Evolutionary conservation across 2,797 vertebrate genomes (phyloP).

Genomic region (Coendou prehensilis): DNA sequence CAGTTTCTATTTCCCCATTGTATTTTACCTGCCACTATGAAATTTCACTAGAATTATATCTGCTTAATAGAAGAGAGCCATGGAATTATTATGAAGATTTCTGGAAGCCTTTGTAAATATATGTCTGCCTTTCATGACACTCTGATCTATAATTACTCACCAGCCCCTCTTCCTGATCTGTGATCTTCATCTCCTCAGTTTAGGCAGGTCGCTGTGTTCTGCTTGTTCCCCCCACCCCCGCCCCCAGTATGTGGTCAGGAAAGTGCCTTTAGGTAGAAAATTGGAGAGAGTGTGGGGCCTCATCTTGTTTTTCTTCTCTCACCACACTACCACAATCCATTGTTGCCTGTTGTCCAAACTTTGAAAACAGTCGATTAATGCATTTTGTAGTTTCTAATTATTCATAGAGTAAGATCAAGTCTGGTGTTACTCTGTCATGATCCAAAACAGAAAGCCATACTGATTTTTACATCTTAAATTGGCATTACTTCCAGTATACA

Average conservation of each 20-base stretch:
- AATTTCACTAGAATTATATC: conserved; percentile 7
- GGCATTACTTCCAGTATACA: background rate
- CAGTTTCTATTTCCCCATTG: background rate
- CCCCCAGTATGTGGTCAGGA: background rate
- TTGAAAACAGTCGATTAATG: conserved; percentile 16
- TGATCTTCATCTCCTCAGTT: background rate
- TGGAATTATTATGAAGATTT: background rate
- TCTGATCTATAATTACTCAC: background rate
- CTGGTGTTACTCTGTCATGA: background rate
- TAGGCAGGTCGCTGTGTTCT: background rate
- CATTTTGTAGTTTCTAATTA: background rate
- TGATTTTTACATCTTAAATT: background rate
- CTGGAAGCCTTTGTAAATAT: background rate
- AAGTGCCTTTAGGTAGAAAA: background rate
- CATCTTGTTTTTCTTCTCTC: background rate
- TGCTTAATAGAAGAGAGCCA: background rate
- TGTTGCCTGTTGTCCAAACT: background rate
- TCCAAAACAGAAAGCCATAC: background rate
- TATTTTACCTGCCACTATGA: background rate
- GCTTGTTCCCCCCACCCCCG: background rate
- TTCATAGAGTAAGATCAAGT: background rate
- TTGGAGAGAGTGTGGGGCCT: background rate
- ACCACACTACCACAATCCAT: background rate
- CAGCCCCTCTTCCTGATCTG: background rate
- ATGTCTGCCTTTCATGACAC: background rate